Percentiles rank a stretch among this genome's conserved stretches.
These are phyloP conservation scores for Tupiocoris notatus DNA, from an alignment of 2,888 invertebrate genomes.

Conservation along the genomic window DNA sequence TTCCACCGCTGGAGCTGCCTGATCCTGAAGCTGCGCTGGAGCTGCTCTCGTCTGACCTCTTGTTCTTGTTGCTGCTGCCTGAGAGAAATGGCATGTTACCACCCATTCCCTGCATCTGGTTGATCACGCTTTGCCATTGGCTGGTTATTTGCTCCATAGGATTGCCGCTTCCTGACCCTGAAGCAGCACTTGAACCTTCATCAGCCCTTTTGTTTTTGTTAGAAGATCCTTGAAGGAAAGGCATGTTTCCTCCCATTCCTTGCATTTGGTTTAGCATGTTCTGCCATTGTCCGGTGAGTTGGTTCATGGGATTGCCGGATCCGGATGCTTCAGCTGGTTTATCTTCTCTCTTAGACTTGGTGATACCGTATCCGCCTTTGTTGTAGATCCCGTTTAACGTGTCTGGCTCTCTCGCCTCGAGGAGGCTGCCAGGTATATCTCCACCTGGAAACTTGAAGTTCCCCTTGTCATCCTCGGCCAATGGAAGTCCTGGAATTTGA, in stretches of 20 bases:
- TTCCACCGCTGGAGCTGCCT: not conserved
- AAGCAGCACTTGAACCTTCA: not conserved
- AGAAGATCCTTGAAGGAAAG: not conserved
- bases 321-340: not conserved
- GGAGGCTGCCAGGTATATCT: conserved; percentile 10
- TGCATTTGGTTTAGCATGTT: not conserved
- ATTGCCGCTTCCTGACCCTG: not conserved
- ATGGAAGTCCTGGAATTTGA: conserved; percentile 7
- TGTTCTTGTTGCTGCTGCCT: not conserved
- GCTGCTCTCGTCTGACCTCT: conserved; percentile 11
- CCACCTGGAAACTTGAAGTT: conserved; percentile 31
- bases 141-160: conserved; percentile 11
- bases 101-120: conserved; percentile 5
- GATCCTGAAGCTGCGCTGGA: not conserved
- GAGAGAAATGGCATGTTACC: conserved; percentile 27
- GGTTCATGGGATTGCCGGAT: not conserved
- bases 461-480: conserved; percentile 11
- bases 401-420: conserved; percentile 27
- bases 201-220: conserved; percentile 3
- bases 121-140: not conserved
- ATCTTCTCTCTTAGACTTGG: conserved; percentile 15
- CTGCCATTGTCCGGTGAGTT: conserved; percentile 13
- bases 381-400: conserved; percentile 24
- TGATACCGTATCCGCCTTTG: conserved; percentile 29
- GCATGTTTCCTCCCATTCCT: conserved; percentile 19